Percentiles rank a stretch among this genome's conserved stretches.
These are phyloP conservation scores for Nasonia longicornis DNA, from an alignment of 1,140 invertebrate genomes.

Conservation along the genomic window DNA sequence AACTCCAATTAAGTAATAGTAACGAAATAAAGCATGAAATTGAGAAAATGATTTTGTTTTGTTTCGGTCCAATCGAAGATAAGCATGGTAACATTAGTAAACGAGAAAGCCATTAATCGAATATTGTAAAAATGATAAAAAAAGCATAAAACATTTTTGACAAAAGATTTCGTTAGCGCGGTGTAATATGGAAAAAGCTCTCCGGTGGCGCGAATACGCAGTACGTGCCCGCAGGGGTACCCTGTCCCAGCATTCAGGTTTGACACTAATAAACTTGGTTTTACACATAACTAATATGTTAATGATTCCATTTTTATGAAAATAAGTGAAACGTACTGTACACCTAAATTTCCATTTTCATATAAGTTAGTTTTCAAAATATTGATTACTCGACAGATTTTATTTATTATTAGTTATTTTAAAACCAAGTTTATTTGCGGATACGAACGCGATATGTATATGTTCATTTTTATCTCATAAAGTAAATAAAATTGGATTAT, in stretches of 20 bases:
- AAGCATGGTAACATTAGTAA: slow-evolving; percentile 31
- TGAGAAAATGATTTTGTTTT: not conserved
- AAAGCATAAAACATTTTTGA: slow-evolving; percentile 26
- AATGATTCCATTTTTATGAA: not conserved
- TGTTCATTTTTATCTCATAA: not conserved
- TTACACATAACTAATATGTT: slow-evolving; percentile 21
- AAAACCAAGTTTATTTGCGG: slow-evolving; percentile 44
- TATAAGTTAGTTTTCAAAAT: too few species aligned
- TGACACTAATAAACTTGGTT: slow-evolving; percentile 67
- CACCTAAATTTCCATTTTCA: too few species aligned
- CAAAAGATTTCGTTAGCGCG: slow-evolving; percentile 11
- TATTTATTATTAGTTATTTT: not conserved
- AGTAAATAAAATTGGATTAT: slow-evolving; percentile 30
- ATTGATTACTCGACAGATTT: not conserved
- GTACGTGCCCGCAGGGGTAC: slow-evolving; percentile 85
- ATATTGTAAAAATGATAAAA: slow-evolving; percentile 9
- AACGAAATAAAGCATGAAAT: not conserved
- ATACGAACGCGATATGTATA: not conserved
- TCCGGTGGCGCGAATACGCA: slow-evolving; percentile 58
- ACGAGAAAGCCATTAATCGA: slow-evolving; percentile 43
- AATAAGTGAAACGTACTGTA: not conserved
- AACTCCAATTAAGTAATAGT: slow-evolving; percentile 19
- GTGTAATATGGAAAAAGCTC: slow-evolving; percentile 49
- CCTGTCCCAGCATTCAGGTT: slow-evolving; percentile 99
- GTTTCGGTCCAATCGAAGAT: not conserved